Base-by-base conservation (phyloP, 2,888 invertebrate genomes). In the Torymus auratus region DNA sequence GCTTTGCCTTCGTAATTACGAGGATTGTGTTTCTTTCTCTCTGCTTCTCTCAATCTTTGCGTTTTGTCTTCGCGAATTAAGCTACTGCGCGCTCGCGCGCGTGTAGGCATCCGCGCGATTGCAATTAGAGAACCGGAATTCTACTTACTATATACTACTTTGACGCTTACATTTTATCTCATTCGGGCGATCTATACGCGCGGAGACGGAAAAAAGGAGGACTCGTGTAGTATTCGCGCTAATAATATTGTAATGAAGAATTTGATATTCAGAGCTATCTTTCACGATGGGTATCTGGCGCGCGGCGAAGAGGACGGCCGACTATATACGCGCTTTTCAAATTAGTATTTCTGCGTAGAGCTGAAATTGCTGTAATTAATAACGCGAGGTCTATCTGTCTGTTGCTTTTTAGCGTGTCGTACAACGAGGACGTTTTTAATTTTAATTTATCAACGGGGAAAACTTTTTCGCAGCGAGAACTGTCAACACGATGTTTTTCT, bases 101-200 rank as follows among this genome's bases (percentile, higher is more conserved):
- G 41, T 7, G 41, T 28, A 53, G 67, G 75, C 67, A 15, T 60
- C 15, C 68, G 75, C 75, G 58, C 75, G 13, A 53, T 76, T 50
- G 76, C 76, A 69, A 76, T 69, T 69, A 69, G 76, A 55, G 69
- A 62, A 41, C 69, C 69, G 61, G 61, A 69, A 69, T 76, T 14
- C 69, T 69, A 56, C 61, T 62, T 61, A 61, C 53, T 56, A 17
- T 56, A 17, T 20, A 17, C 68, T 56, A n/a, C 60, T 60, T 28
- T 53, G n/a, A 62, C 62, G n/a, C 53, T 74, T 15, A 15, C 20
- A 75, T 68, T 68, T 68, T 53, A 11, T 60, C 61, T 61, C 50
- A 60, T 23, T 52, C 12, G 52, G 52, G n/a, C 7, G 12, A 15
- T 5, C 28, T 58, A 69, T 41, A 28, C 55, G 10, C 13, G 11